These are phyloP conservation scores for Cheirogaleus medius DNA, from an alignment of 2,113 vertebrate species.

Conservation along the genomic window DNA sequence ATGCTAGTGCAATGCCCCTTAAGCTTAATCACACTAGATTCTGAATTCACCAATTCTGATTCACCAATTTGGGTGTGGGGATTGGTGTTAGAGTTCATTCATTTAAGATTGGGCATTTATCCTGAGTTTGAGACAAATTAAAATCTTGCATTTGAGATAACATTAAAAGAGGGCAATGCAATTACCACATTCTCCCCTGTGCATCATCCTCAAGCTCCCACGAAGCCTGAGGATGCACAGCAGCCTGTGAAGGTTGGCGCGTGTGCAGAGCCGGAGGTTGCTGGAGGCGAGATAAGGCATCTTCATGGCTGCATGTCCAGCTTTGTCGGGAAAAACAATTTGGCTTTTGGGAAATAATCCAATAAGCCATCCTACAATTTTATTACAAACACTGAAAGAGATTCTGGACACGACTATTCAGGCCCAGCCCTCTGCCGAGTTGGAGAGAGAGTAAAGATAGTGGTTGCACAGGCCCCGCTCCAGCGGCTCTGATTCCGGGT, in stretches of 20 bases:
- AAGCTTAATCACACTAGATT: not conserved
- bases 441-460: not conserved
- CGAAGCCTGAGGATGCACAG: not conserved
- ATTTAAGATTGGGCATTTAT: slow-evolving; percentile 42
- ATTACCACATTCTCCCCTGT: not conserved
- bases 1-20: not conserved
- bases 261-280: not conserved
- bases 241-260: not conserved
- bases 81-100: not conserved
- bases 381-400: not conserved
- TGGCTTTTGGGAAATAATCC: not conserved
- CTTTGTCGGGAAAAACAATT: not conserved
- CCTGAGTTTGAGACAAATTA: slow-evolving; percentile 57
- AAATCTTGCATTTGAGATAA: slow-evolving; percentile 12
- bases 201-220: not conserved
- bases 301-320: not conserved
- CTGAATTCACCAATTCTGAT: not conserved
- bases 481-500: not conserved
- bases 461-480: not conserved
- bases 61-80: not conserved
- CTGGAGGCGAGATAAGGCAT: not conserved
- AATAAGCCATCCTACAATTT: not conserved
- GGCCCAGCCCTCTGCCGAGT: not conserved
- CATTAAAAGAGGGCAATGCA: slow-evolving; percentile 21
- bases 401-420: not conserved